Conservation (phyloP, 2,888 invertebrate species). For the Rhagonycha fulva region DNA sequence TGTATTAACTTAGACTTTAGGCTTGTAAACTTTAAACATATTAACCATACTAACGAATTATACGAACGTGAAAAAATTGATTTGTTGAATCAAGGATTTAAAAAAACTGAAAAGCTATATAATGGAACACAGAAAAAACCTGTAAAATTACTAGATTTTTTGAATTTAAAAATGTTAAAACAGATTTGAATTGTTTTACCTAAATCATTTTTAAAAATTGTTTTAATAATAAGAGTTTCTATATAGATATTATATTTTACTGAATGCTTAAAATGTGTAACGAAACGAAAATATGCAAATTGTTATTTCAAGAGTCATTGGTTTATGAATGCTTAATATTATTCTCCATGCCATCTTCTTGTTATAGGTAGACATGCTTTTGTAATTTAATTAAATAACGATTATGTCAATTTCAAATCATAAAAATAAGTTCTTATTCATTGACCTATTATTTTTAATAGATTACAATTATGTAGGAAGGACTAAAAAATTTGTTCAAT, state of each 20-base stretch:
- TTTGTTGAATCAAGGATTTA: no score
- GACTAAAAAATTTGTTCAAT: no score
- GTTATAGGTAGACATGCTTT: background rate
- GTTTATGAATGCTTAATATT: background rate
- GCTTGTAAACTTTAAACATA: background rate
- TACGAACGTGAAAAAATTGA: no score
- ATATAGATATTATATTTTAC: background rate
- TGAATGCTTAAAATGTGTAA: background rate
- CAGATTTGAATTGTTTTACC: background rate
- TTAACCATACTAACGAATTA: no score
- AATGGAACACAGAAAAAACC: no score
- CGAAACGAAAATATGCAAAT: background rate
- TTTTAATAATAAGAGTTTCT: background rate
- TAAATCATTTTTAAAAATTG: background rate
- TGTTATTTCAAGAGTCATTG: background rate
- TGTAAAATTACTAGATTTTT: background rate
- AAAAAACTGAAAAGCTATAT: background rate
- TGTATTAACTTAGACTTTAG: background rate
- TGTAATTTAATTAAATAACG: background rate
- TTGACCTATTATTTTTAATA: no score
- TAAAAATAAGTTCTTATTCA: background rate
- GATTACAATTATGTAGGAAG: no score
- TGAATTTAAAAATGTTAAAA: background rate
- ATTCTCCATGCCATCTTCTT: background rate
- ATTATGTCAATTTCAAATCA: background rate